Evolutionary conservation across 1,140 invertebrate genomes (phyloP).

Genomic region (Druon quercuslanigerum): DNA sequence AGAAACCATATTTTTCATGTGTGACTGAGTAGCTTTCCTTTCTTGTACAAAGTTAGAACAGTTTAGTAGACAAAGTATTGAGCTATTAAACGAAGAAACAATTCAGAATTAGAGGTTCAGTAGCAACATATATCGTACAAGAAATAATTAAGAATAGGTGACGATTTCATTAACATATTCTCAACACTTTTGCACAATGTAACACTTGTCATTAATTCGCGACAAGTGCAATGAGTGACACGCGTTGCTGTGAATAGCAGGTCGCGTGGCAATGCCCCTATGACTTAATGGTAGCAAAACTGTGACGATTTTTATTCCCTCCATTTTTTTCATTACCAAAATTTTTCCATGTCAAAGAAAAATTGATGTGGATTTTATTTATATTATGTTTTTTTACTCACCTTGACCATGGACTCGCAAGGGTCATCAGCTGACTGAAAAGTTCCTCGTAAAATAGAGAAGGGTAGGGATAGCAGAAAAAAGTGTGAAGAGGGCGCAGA

Average conservation of each 20-base stretch:
- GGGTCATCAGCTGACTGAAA: conserved; percentile 25
- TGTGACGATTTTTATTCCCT: background rate
- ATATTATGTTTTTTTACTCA: background rate
- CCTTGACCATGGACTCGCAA: conserved; percentile 10
- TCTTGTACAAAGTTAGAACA: no score
- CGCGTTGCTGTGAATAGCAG: background rate
- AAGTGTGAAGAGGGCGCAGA: conserved; percentile 6
- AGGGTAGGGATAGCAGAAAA: background rate
- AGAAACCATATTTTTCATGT: no score
- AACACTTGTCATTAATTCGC: background rate
- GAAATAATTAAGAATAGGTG: background rate
- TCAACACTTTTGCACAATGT: background rate
- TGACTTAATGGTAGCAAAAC: background rate
- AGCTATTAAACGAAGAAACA: no score
- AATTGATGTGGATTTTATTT: background rate
- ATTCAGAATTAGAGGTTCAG: background rate
- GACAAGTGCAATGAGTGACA: background rate
- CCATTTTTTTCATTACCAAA: no score
- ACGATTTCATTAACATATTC: conserved; percentile 3
- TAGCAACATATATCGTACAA: background rate
- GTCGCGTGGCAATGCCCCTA: background rate
- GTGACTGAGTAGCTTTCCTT: no score
- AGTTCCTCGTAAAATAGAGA: background rate
- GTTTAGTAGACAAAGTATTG: no score
- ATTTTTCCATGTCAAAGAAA: no score